Conservation (phyloP, 1,140 invertebrate genomes). For the Drosophila simulans region DNA sequence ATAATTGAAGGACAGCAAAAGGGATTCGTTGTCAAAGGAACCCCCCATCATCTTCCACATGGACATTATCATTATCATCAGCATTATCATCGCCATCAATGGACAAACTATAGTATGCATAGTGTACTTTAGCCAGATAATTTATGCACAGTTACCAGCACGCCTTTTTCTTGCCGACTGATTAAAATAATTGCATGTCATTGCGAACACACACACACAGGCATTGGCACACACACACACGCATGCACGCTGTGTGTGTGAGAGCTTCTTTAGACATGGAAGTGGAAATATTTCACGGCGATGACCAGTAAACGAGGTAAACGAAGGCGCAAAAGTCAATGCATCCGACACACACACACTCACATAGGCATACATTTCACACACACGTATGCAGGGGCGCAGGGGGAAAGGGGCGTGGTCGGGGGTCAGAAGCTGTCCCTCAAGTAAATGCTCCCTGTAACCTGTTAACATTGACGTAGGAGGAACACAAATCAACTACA, state of each 20-base stretch:
- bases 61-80: not conserved
- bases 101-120: not conserved
- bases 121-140: slow-evolving; percentile 17
- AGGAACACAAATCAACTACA: too few species aligned
- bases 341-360: slow-evolving; percentile 13
- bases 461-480: not conserved
- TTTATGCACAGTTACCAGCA: slow-evolving; percentile 43
- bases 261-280: not conserved
- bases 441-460: not conserved
- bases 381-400: not conserved
- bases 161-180: slow-evolving; percentile 27
- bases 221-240: not conserved
- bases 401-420: not conserved
- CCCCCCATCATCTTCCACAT: not conserved
- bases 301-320: slow-evolving; percentile 28
- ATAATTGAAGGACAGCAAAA: slow-evolving; percentile 25
- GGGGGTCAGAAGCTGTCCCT: not conserved
- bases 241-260: not conserved
- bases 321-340: slow-evolving; percentile 38
- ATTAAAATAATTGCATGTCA: slow-evolving; percentile 52
- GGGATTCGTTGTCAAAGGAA: slow-evolving; percentile 20
- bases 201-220: slow-evolving; percentile 1
- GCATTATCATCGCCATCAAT: not conserved
- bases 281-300: slow-evolving; percentile 35
- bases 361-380: not conserved